Conservation (phyloP, 2,888 invertebrate species). For the Agrotis ipsilon region DNA sequence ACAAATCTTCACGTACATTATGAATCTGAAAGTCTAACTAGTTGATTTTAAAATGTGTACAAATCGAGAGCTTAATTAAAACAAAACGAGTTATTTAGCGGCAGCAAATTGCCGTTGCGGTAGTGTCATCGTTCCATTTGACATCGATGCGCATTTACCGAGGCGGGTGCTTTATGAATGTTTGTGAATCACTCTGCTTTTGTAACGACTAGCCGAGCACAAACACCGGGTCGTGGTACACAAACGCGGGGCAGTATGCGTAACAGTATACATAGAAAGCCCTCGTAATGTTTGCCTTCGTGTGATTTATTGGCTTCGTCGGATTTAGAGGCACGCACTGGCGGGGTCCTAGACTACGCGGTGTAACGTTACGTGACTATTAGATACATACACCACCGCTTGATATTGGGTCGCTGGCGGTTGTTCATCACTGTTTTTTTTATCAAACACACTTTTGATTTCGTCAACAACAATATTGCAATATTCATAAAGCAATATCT, state of each 20-base stretch:
- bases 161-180: conserved; percentile 70
- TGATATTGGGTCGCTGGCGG: conserved; percentile 50
- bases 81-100: conserved; percentile 40
- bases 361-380: conserved; percentile 86
- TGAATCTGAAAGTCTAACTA: conserved; percentile 20
- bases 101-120: conserved; percentile 37
- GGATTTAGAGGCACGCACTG: conserved; percentile 89
- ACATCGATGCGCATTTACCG: conserved; percentile 59
- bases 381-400: conserved; percentile 76
- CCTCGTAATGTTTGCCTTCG: conserved; percentile 89
- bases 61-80: conserved; percentile 55
- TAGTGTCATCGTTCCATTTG: conserved; percentile 55
- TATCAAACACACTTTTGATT: conserved; percentile 55
- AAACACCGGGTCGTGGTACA: conserved; percentile 71
- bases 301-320: conserved; percentile 91
- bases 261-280: conserved; percentile 87
- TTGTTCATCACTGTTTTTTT: conserved; percentile 58
- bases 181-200: conserved; percentile 83
- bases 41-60: conserved; percentile 31
- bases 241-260: conserved; percentile 78
- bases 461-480: conserved; percentile 45
- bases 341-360: conserved; percentile 71
- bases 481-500: too few species aligned
- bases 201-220: conserved; percentile 81
- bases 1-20: conserved; percentile 13